phyloP scores from a whole-genome alignment of 2,113 vertebrate species.

The Peromyscus californicus region DNA sequence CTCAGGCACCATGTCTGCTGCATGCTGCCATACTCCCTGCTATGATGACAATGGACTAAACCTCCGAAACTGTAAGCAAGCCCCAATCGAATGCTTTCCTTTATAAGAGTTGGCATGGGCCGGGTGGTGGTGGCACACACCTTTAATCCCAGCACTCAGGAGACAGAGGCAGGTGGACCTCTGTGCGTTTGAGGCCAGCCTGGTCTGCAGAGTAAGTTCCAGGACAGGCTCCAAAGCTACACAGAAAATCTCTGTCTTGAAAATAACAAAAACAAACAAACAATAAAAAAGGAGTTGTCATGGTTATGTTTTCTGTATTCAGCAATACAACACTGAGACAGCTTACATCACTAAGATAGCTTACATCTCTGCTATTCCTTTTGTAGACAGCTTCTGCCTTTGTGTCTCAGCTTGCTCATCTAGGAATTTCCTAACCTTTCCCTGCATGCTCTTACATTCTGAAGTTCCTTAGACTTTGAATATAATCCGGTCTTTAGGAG shows the following conservation, averaged over 20 bases:
- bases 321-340: neutral
- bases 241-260: too few species aligned
- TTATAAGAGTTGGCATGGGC: too few species aligned
- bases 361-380: neutral
- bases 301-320: neutral
- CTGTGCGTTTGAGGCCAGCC: too few species aligned
- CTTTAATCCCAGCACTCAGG: too few species aligned
- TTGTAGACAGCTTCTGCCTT: neutral
- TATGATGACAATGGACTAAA: neutral
- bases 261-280: too few species aligned
- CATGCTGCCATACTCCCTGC: neutral
- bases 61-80: neutral
- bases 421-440: neutral
- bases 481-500: accelerated
- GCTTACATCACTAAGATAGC: neutral
- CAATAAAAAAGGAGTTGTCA: neutral
- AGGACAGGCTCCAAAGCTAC: too few species aligned
- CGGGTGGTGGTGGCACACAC: too few species aligned
- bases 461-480: too few species aligned
- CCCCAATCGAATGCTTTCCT: neutral
- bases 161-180: too few species aligned
- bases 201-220: too few species aligned
- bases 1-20: neutral
- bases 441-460: neutral
- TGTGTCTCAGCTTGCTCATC: neutral